Evolutionary conservation across 2,888 invertebrate species (phyloP).

Genomic region (Idaea straminata): DNA sequence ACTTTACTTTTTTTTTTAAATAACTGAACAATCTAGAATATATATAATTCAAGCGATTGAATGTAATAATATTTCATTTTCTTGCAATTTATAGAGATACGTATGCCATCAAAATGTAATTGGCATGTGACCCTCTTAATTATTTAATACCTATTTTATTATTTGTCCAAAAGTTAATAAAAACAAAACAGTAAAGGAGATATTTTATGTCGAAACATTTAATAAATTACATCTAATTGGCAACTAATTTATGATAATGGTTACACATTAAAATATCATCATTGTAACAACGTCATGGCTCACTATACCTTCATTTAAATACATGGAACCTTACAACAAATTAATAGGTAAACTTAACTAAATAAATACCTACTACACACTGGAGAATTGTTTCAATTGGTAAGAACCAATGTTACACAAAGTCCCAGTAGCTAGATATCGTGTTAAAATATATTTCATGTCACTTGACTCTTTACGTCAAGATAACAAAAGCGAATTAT

Average conservation of each 20-base stretch:
- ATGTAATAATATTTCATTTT: too few species aligned
- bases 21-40: too few species aligned
- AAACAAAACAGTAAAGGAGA: slow-evolving; percentile 37
- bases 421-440: slow-evolving; percentile 32
- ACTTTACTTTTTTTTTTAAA: too few species aligned
- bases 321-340: slow-evolving; percentile 17
- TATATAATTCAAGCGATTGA: too few species aligned
- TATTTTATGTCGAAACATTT: slow-evolving; percentile 52
- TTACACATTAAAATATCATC: slow-evolving; percentile 63
- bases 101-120: too few species aligned
- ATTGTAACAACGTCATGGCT: slow-evolving; percentile 54
- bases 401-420: slow-evolving; percentile 25
- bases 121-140: neutral
- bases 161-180: slow-evolving; percentile 21
- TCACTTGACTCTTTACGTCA: slow-evolving; percentile 41
- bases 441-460: slow-evolving; percentile 36
- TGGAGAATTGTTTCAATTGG: slow-evolving; percentile 14
- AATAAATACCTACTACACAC: slow-evolving; percentile 10
- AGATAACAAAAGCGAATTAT: slow-evolving; percentile 54
- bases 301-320: slow-evolving; percentile 25
- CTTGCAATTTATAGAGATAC: too few species aligned
- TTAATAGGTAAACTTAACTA: neutral
- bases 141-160: neutral
- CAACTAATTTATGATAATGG: slow-evolving; percentile 69
- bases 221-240: slow-evolving; percentile 63